Evolutionary conservation across 1,140 invertebrate genomes (phyloP).

Genomic region (Solenopsis fugax): DNA sequence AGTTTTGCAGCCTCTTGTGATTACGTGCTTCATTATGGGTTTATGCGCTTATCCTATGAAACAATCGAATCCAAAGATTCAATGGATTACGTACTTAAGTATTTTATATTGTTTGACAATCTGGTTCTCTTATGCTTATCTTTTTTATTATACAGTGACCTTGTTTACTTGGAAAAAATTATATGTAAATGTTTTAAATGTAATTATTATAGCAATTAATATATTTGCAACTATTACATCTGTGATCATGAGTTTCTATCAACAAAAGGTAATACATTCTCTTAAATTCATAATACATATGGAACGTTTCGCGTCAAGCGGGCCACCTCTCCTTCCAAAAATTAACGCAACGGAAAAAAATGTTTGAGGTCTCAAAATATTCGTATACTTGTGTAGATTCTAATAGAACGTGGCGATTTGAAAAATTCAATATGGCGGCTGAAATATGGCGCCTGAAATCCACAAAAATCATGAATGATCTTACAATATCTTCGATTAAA

Average conservation of each 20-base stretch:
- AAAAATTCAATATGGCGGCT: too few relatives aligned
- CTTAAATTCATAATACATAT: too few relatives aligned
- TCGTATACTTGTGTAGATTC: too few relatives aligned
- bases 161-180: background rate
- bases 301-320: too few relatives aligned
- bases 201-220: background rate
- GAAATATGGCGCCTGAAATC: too few relatives aligned
- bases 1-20: background rate
- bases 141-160: background rate
- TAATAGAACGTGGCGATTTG: too few relatives aligned
- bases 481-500: too few relatives aligned
- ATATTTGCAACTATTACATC: background rate
- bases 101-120: background rate
- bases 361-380: too few relatives aligned
- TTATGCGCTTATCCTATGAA: background rate
- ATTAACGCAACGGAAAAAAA: too few relatives aligned
- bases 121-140: background rate
- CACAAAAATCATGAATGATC: too few relatives aligned
- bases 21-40: constrained; percentile 9
- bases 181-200: background rate
- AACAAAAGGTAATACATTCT: background rate
- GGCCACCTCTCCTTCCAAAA: too few relatives aligned
- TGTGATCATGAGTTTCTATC: background rate
- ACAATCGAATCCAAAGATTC: background rate
- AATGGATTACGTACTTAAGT: background rate